Base-by-base conservation (phyloP, 2,113 vertebrate species). In the Orientallactaga bullata region DNA sequence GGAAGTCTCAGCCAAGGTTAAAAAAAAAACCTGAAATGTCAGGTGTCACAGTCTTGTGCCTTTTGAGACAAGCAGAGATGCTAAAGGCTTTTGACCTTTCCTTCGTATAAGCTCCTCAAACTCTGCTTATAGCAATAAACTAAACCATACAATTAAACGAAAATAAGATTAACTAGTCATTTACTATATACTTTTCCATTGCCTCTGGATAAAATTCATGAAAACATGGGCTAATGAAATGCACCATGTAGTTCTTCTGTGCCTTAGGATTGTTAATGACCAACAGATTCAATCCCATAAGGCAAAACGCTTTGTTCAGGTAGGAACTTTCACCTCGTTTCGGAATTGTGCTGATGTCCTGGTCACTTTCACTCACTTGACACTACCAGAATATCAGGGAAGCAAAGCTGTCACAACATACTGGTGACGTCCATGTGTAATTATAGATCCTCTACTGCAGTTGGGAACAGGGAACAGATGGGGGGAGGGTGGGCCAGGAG, bases 1-100 rank as follows among this genome's bases (percentile, higher is more conserved):
- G 35, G 37, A 94, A 89, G 60, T 39, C 68, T 91, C 39, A 71
- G 84, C 93, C 60, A 42, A 65, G 93, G 74, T 78, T 5, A 8
- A 51, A 95, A 89, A 95, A 95, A 93, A 55, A 55, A 15, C 7
- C 92, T 89, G 85, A 96, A 91, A 92, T 96, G 63, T 89, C 86
- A 96, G 42, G 88, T 94, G 35, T 68, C 93, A 63, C 86, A 95
- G 81, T 88, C 68, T 96, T 78, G 91, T 86, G 2, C 32, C 37
- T 93, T 96, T 90, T 76, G 88, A 97, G 95, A 97, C 35, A 42
- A 96, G 96, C 55, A 35, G 94, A 91, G 93, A 94, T 17, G 2
- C 28, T 88, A 2, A 94, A 63, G 71, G 58, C 72, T 60, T 94
- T 37, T 78, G 82, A 12, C 63, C 78, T 30, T 92, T 87, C 82